These are phyloP conservation scores for Eclectus roratus DNA, from an alignment of 2,113 vertebrate species.

Conservation along the genomic window DNA sequence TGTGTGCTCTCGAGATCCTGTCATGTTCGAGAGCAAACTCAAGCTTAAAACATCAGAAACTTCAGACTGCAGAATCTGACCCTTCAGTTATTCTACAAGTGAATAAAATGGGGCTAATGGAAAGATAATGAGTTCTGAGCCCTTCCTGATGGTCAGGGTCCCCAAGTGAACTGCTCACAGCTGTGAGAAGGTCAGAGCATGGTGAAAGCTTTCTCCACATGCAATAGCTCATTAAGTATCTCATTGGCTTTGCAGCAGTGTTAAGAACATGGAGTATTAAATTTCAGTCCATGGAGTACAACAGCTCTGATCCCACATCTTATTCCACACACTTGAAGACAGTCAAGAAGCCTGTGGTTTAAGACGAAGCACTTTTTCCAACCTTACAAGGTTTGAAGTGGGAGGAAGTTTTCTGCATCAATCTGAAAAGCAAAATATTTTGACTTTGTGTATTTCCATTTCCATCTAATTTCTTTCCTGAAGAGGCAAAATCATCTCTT, in stretches of 20 bases:
- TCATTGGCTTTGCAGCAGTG: neutral
- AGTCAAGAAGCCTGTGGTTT: neutral
- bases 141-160: neutral
- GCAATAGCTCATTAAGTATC: neutral
- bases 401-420: neutral
- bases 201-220: neutral
- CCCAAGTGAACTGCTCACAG: neutral
- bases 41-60: neutral
- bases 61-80: neutral
- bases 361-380: neutral
- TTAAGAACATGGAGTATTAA: neutral
- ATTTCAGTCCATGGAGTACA: neutral
- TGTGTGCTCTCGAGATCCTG: neutral
- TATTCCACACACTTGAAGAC: neutral
- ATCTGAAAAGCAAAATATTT: neutral
- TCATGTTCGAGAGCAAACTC: rapidly evolving
- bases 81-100: neutral
- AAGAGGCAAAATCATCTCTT: neutral
- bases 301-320: neutral
- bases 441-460: neutral
- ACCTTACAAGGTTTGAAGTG: neutral
- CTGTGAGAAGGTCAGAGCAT: neutral
- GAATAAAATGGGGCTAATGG: neutral
- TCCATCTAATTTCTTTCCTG: neutral
- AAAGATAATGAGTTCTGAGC: neutral